These are phyloP conservation scores for Scaptomyza polygonia DNA, from an alignment of 2,888 invertebrate species.

Conservation along the genomic window DNA sequence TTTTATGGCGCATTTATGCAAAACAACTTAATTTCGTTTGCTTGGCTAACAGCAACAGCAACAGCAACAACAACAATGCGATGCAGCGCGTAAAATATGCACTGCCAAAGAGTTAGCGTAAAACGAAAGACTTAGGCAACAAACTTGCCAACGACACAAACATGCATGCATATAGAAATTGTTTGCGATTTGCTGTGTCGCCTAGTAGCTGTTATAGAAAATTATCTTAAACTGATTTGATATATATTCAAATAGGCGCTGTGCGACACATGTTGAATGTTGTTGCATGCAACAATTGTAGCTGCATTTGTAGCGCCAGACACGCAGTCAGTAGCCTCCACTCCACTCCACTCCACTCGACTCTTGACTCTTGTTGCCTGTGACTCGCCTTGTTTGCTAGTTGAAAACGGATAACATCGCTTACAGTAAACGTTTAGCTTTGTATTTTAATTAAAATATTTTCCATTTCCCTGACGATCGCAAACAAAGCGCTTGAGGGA, in stretches of 20 bases:
- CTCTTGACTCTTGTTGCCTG: neutral
- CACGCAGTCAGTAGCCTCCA: conserved; percentile 55
- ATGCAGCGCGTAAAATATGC: conserved; percentile 74
- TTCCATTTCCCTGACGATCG: conserved; percentile 57
- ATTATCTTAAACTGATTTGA: conserved; percentile 79
- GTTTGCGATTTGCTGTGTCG: conserved; percentile 64
- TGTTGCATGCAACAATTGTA: conserved; percentile 64
- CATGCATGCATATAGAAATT: conserved; percentile 52
- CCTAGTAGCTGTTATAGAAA: conserved; percentile 73
- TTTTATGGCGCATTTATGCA: conserved; percentile 82
- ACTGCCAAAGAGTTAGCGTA: conserved; percentile 38
- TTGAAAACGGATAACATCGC: conserved; percentile 69
- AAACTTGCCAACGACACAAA: conserved; percentile 47
- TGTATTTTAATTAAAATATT: conserved; percentile 80
- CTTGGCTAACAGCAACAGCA: conserved; percentile 32
- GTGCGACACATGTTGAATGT: conserved; percentile 74
- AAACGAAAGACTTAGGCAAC: conserved; percentile 72
- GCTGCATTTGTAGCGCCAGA: conserved; percentile 54
- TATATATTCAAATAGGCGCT: conserved; percentile 78
- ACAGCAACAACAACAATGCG: neutral
- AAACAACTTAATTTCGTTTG: conserved; percentile 76
- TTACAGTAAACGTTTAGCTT: conserved; percentile 75
- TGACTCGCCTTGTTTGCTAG: conserved; percentile 40
- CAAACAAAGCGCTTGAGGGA: conserved; percentile 26
- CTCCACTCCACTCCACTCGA: neutral